Evolutionary conservation across 2,888 invertebrate species (phyloP).

Genomic region (Neoaliturus tenellus): DNA sequence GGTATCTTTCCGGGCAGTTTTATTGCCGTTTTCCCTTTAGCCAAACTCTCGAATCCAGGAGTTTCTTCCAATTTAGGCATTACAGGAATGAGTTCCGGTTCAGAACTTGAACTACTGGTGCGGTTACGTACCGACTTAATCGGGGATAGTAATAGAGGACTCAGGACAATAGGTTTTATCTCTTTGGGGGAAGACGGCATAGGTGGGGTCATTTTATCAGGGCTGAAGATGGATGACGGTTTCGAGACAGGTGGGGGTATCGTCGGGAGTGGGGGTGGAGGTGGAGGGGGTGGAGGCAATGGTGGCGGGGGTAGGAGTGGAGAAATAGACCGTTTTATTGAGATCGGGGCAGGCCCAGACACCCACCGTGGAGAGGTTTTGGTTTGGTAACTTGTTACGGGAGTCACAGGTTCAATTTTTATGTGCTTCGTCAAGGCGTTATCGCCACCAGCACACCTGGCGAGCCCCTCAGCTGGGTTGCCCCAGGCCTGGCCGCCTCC

Average conservation of each 20-base stretch:
- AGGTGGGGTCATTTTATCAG: conserved; percentile 64
- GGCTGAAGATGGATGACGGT: conserved; percentile 71
- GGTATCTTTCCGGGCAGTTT: conserved; percentile 48
- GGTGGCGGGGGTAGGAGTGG: conserved; percentile 62
- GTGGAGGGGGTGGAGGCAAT: conserved; percentile 67
- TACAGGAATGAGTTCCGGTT: conserved; percentile 79
- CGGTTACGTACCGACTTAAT: conserved; percentile 70
- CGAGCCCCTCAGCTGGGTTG: conserved; percentile 62
- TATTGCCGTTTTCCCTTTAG: conserved; percentile 52
- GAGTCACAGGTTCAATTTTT: neutral
- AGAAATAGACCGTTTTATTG: conserved; percentile 47
- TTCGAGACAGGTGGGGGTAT: conserved; percentile 68
- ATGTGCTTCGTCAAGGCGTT: conserved; percentile 54
- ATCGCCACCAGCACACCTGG: conserved; percentile 65
- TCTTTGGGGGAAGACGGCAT: conserved; percentile 62
- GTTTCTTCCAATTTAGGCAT: conserved; percentile 80
- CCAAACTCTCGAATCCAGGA: conserved; percentile 75
- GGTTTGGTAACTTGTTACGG: conserved; percentile 67
- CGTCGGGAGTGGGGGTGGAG: conserved; percentile 63
- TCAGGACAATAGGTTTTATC: conserved; percentile 54
- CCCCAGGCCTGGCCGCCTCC: neutral
- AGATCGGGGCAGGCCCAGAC: neutral
- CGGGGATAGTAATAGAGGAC: conserved; percentile 46
- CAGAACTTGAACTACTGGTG: conserved; percentile 74
- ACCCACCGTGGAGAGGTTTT: no score